Evolutionary conservation across 1,140 invertebrate genomes (phyloP), one percentile per base, ranked within the genome.

Genomic region (Orussus abietinus): DNA sequence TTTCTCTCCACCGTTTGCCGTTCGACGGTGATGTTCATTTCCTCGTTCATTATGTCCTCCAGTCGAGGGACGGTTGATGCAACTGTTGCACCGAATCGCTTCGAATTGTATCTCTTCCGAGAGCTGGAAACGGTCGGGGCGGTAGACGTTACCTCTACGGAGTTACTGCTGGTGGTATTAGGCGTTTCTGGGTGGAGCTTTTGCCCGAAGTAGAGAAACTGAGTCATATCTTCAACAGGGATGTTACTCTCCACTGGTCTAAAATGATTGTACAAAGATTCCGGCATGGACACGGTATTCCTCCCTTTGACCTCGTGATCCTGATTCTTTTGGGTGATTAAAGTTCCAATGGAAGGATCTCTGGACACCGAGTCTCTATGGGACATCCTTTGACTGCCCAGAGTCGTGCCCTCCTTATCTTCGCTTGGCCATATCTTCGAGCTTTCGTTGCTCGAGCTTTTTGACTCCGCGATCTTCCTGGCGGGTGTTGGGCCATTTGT

Each of bases 181-280:
- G 57, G 55, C 26, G 20, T 42, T 9, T 69, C 66, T 0, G 61
- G 59, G 1, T 66, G 72, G n/a, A 84, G 42, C 55, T 84, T 83
- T 55, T 83, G 79, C 0, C 82, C 82, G 59, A 85, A 85, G 47
- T 76, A 81, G n/a, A 83, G 66, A 61, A 84, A 85, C 22, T 82
- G 81, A 30, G 80, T 77, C 69, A 83, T 77, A 47, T 83, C 81
- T 55, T 83, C 81, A 19, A 78, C 75, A 0, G 78, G 77, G 28
- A 82, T 63, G 53, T 82, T 79, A 7, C 74, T 69, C 57, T 82
- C 80, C 5, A 82, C 69, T 0, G 79, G 80, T 12, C 77, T 58
- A 51, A 81, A 82, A 42, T 81, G 78, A 45, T 80, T 80, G 55
- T 80, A 81, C 37, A 81, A 56, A 12, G 78, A 78, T 39, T 78